Percentiles rank a stretch among this genome's conserved stretches.
These are phyloP conservation scores for Bactericera cockerelli DNA, from an alignment of 1,140 invertebrate species.

Conservation along the genomic window DNA sequence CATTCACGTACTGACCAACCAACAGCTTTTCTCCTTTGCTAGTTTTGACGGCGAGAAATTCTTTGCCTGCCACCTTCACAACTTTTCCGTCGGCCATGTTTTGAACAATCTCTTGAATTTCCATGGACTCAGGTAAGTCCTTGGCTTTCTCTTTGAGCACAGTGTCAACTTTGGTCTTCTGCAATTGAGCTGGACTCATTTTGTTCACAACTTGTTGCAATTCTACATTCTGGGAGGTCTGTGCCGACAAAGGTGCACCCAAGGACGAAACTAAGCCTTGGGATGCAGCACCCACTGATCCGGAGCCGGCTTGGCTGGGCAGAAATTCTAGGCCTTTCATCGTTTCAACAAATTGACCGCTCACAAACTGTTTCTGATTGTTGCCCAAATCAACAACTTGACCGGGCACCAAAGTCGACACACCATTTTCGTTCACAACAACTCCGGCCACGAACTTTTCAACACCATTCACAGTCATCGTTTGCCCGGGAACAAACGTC, in stretches of 20 bases:
- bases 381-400: conserved; percentile 44
- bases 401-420: conserved; percentile 41
- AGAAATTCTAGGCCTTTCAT: conserved; percentile 2
- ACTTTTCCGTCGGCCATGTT: neutral
- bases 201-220: neutral
- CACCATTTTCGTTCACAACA: conserved; percentile 22
- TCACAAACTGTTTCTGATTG: conserved; percentile 45
- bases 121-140: neutral
- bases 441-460: conserved; percentile 45
- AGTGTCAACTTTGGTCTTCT: conserved; percentile 6
- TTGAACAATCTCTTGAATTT: conserved; percentile 7
- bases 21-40: conserved; percentile 48
- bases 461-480: conserved; percentile 34
- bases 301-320: neutral
- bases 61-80: neutral
- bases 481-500: conserved; percentile 47
- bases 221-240: conserved; percentile 2
- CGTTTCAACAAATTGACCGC: conserved; percentile 48
- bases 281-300: neutral
- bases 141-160: neutral
- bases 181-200: neutral
- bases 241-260: conserved; percentile 4
- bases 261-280: conserved; percentile 34
- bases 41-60: conserved; percentile 45
- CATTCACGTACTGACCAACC: conserved; percentile 44